These are phyloP conservation scores for Etheostoma nigrum DNA, from an alignment of 2,797 vertebrate species.

Conservation along the genomic window DNA sequence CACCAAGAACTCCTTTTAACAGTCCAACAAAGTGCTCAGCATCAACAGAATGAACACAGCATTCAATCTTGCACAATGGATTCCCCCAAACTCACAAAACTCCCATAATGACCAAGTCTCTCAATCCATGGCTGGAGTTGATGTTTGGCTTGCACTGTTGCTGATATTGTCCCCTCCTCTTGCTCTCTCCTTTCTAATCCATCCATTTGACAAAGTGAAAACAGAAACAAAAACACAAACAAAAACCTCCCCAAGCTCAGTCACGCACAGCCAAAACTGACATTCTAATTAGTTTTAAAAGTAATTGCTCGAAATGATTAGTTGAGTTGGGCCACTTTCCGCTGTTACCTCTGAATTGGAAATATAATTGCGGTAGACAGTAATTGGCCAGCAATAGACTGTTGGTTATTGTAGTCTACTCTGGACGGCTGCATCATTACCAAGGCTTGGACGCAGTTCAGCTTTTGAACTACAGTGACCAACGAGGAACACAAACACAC, in stretches of 20 bases:
- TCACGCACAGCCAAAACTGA: conserved; percentile 79
- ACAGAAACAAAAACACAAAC: conserved; percentile 85
- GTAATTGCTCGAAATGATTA: conserved; percentile 88
- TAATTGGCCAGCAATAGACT: conserved; percentile 85
- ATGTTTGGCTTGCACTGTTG: conserved; percentile 77
- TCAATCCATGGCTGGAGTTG: conserved; percentile 63
- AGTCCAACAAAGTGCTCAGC: conserved; percentile 59
- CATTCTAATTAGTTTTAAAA: conserved; percentile 87
- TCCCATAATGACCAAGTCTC: conserved; percentile 73
- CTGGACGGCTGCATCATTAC: conserved; percentile 83
- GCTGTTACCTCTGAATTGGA: conserved; percentile 85
- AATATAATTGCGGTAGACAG: conserved; percentile 86
- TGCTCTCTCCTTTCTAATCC: conserved; percentile 73
- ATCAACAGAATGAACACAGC: conserved; percentile 57
- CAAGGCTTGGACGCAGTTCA: conserved; percentile 81
- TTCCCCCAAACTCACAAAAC: conserved; percentile 61
- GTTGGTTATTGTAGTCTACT: conserved; percentile 86
- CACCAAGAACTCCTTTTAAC: conserved; percentile 73
- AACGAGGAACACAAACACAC: conserved; percentile 84
- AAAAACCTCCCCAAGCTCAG: conserved; percentile 74
- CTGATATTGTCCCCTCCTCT: conserved; percentile 68
- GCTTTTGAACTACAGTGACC: conserved; percentile 84
- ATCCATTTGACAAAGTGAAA: conserved; percentile 80
- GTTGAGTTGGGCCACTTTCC: conserved; percentile 85
- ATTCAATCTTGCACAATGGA: conserved; percentile 66